A percentile compares a stretch with the other conserved stretches of the same genome.
phyloP scores from a whole-genome alignment of 2,113 vertebrate species.

The Lamprotornis superbus region DNA sequence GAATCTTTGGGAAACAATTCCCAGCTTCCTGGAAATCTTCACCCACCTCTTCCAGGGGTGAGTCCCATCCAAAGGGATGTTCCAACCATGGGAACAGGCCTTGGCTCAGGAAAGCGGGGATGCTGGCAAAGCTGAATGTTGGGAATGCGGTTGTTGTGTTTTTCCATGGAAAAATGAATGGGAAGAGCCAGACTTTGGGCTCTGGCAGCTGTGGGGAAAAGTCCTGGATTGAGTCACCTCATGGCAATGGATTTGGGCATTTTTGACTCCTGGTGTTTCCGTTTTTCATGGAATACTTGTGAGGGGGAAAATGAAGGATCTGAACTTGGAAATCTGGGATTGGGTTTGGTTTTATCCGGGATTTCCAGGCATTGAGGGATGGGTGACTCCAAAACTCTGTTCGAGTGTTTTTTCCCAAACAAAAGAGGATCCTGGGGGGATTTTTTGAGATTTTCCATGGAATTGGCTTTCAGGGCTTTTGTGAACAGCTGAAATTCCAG shows the following conservation, averaged over 20 bases:
- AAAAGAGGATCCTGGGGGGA: not conserved
- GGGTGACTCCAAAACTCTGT: not conserved
- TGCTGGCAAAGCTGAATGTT: not conserved
- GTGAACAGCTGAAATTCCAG: not conserved
- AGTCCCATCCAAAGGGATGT: not conserved
- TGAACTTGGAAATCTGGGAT: not conserved
- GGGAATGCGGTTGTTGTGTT: fast-evolving
- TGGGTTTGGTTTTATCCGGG: not conserved
- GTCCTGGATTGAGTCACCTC: not conserved
- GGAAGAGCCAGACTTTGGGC: not conserved
- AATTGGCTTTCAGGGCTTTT: not conserved
- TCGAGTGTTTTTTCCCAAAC: too few relatives aligned
- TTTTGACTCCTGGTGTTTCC: fast-evolving
- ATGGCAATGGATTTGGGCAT: fast-evolving
- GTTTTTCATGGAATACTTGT: fast-evolving
- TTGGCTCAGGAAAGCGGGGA: not conserved
- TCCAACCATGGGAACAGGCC: not conserved
- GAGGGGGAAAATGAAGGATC: not conserved
- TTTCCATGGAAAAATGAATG: not conserved
- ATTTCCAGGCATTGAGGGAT: not conserved
- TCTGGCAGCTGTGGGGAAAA: fast-evolving
- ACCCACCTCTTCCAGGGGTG: fast-evolving
- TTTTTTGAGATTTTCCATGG: not conserved
- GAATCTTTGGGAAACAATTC: not conserved
- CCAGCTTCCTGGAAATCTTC: not conserved